These are phyloP conservation scores for Cremastobaeus sp. DNA, from an alignment of 2,888 invertebrate species.

Conservation along the genomic window DNA sequence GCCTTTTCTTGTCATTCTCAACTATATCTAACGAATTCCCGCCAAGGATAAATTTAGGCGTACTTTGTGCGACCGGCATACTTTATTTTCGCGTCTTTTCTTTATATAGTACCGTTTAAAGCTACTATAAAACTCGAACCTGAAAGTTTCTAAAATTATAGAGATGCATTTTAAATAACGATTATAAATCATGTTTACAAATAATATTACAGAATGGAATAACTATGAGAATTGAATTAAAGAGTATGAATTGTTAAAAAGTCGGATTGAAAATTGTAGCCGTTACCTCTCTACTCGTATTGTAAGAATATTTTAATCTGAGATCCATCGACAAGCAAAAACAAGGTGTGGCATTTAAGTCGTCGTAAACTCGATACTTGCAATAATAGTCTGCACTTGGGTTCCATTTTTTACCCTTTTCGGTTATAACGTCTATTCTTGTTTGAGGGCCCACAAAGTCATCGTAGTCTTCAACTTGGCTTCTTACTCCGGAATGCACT, in stretches of 20 bases:
- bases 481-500: background rate
- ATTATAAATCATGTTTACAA: no score
- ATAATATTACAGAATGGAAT: no score
- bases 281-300: constrained; percentile 20
- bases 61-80: no score
- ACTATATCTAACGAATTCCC: no score
- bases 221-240: background rate
- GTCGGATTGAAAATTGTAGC: background rate
- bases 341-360: constrained; percentile 21
- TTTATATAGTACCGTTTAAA: no score
- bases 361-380: constrained; percentile 37
- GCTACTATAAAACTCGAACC: no score
- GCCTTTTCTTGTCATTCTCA: no score
- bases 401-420: constrained; percentile 35
- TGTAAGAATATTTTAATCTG: constrained; percentile 34
- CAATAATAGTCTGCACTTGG: constrained; percentile 38
- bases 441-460: constrained; percentile 6
- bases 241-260: background rate
- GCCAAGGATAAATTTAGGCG: no score
- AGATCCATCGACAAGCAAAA: constrained; percentile 34
- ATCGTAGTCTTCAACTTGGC: constrained; percentile 20
- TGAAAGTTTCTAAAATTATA: no score
- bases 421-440: constrained; percentile 29
- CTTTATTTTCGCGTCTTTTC: no score
- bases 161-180: no score